A percentile compares a stretch with the other conserved stretches of the same genome.
phyloP scores from a whole-genome alignment of 37 sponge, comb jelly and placozoan genomes.

The Halichondria panicea region DNA sequence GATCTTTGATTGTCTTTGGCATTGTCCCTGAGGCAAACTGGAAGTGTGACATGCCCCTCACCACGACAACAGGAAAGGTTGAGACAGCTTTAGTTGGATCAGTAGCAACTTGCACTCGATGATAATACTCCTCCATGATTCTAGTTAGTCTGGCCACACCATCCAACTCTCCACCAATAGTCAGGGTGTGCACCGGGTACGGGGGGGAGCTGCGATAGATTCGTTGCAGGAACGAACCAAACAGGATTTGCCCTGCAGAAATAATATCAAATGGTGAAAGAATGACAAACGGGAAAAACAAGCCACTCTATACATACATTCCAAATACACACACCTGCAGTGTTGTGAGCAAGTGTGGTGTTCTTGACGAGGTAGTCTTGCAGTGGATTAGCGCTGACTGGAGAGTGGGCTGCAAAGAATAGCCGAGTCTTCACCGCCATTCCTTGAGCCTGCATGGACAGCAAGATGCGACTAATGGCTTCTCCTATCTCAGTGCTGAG shows the following conservation, averaged over 20 bases:
- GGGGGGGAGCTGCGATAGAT: slow-evolving; percentile 31
- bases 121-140: slow-evolving; percentile 74
- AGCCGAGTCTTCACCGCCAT: slow-evolving; percentile 37
- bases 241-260: slow-evolving; percentile 56
- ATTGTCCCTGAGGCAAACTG: slow-evolving; percentile 66
- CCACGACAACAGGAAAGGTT: slow-evolving; percentile 64
- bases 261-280: too few species aligned
- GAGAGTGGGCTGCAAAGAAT: slow-evolving; percentile 70
- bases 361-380: slow-evolving; percentile 52
- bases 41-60: slow-evolving; percentile 74
- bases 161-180: slow-evolving; percentile 82
- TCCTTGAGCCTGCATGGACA: slow-evolving; percentile 23
- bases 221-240: slow-evolving; percentile 61
- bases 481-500: slow-evolving; percentile 27
- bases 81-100: not conserved
- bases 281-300: too few species aligned
- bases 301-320: too few species aligned
- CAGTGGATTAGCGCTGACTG: slow-evolving; percentile 50
- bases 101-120: slow-evolving; percentile 27
- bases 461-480: slow-evolving; percentile 41
- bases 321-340: too few species aligned
- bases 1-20: slow-evolving; percentile 36
- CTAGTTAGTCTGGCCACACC: slow-evolving; percentile 77
- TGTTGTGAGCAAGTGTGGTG: not conserved
- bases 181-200: slow-evolving; percentile 72